Conservation (phyloP, 2,797 vertebrate species). For the Bucorvus abyssinicus region DNA sequence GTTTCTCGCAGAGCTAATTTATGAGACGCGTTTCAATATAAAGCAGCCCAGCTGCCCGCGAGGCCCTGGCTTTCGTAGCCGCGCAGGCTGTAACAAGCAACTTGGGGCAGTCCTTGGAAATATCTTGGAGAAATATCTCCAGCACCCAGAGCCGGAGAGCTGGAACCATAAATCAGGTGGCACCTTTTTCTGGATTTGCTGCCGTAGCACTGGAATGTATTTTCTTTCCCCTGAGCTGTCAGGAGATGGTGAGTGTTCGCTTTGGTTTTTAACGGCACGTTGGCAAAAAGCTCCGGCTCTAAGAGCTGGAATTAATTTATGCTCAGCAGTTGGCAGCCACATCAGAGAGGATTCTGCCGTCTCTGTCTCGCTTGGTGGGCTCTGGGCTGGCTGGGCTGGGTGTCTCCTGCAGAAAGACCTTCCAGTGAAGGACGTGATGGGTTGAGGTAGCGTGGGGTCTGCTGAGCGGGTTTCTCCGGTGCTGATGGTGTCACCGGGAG, state of each 20-base stretch:
- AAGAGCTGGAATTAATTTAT: constrained; percentile 3
- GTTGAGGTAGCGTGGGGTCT: not conserved
- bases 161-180: not conserved
- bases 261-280: not conserved
- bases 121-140: not conserved
- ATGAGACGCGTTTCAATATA: not conserved
- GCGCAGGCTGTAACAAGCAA: not conserved
- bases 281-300: not conserved
- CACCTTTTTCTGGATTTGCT: not conserved
- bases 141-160: not conserved
- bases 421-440: not conserved
- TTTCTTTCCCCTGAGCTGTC: not conserved
- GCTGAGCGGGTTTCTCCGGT: not conserved
- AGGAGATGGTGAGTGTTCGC: not conserved
- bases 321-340: not conserved
- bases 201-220: not conserved
- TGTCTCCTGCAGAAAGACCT: not conserved
- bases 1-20: not conserved
- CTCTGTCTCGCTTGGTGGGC: not conserved
- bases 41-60: not conserved
- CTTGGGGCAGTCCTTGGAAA: not conserved
- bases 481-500: accelerated
- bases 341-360: not conserved
- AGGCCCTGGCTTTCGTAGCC: not conserved
- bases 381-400: not conserved